Conservation (phyloP, 2,888 invertebrate species). For the Trissolcus japonicus region DNA sequence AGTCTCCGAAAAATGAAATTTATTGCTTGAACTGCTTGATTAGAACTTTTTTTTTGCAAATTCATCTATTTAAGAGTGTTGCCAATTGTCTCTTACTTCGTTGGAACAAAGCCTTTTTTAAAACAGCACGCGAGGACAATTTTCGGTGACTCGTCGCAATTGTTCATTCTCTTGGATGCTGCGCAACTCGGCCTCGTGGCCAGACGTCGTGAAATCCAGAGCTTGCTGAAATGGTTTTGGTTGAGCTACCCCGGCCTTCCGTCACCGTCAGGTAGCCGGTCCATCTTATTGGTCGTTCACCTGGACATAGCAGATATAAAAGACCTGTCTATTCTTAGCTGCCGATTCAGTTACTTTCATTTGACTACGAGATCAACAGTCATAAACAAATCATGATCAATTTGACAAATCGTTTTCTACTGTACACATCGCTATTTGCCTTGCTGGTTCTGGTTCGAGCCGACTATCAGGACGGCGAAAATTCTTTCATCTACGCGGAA, state of each 20-base stretch:
- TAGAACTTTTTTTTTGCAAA: too few species aligned
- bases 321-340: slow-evolving; percentile 60
- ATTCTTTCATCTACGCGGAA: slow-evolving; percentile 6
- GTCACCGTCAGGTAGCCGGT: slow-evolving; percentile 46
- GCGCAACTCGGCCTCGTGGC: slow-evolving; percentile 33
- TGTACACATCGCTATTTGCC: slow-evolving; percentile 4
- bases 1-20: too few species aligned
- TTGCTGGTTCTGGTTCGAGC: slow-evolving; percentile 16
- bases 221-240: slow-evolving; percentile 58
- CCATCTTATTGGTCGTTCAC: slow-evolving; percentile 47
- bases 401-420: background rate
- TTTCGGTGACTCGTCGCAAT: slow-evolving; percentile 2
- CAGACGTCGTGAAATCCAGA: slow-evolving; percentile 62
- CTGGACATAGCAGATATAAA: slow-evolving; percentile 65
- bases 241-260: slow-evolving; percentile 41
- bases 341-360: slow-evolving; percentile 62
- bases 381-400: background rate
- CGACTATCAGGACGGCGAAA: slow-evolving; percentile 7
- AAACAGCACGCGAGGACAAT: background rate
- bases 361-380: background rate
- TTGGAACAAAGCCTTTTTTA: background rate
- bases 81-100: too few species aligned
- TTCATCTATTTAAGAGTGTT: too few species aligned
- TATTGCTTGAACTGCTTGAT: too few species aligned
- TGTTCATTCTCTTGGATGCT: slow-evolving; percentile 5